Conservation (phyloP, 2,113 vertebrate species). For the Axis porcinus region DNA sequence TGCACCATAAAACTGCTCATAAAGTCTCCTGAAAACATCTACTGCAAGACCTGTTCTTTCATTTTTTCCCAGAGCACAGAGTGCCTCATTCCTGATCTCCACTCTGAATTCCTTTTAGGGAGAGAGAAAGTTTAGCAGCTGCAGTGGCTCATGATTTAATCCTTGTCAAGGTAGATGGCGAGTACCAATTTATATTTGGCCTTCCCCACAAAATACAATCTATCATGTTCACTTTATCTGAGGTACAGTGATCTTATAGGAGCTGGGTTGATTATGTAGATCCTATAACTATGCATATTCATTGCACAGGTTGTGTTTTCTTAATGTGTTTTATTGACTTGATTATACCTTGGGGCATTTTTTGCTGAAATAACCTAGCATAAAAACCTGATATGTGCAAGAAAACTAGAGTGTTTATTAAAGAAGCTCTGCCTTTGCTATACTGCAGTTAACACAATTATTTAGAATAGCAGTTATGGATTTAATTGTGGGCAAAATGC, state of each 20-base stretch:
- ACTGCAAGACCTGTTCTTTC: neutral
- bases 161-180: neutral
- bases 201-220: neutral
- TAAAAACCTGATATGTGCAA: neutral
- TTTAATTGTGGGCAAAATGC: neutral
- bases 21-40: neutral
- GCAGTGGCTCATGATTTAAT: neutral
- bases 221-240: neutral
- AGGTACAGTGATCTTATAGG: neutral
- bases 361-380: neutral
- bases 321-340: neutral
- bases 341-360: neutral
- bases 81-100: neutral
- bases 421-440: neutral
- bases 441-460: accelerated
- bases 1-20: neutral
- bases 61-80: neutral
- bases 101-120: neutral
- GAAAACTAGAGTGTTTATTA: neutral
- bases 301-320: neutral
- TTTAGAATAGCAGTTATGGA: neutral
- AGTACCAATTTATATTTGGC: neutral
- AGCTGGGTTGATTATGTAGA: neutral
- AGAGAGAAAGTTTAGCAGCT: neutral
- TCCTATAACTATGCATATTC: neutral